Conservation (phyloP, 2,113 vertebrate genomes). For the Eublepharis macularius region DNA sequence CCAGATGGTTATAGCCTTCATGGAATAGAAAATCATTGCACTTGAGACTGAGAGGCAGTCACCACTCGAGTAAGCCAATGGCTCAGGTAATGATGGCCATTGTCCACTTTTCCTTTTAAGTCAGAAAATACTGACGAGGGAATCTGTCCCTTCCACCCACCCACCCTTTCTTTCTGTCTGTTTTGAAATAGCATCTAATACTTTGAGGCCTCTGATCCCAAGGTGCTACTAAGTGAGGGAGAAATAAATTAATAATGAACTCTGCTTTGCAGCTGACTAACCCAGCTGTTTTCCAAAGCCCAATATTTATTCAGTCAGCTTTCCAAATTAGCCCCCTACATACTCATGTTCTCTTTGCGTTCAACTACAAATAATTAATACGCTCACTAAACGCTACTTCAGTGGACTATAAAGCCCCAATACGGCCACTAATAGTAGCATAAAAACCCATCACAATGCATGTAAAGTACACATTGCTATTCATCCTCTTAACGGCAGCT, state of each 20-base stretch:
- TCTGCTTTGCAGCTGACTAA: background rate
- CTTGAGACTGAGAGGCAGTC: background rate
- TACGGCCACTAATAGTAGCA: background rate
- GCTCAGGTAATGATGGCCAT: too few relatives aligned
- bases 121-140: too few relatives aligned
- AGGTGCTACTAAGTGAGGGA: background rate
- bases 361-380: conserved; percentile 12
- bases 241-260: conserved; percentile 2
- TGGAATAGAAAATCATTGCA: background rate
- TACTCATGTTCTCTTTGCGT: background rate
- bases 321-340: conserved; percentile 6
- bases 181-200: background rate
- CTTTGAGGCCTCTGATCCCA: background rate
- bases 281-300: background rate
- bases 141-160: background rate
- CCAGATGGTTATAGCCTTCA: background rate
- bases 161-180: background rate
- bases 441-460: background rate
- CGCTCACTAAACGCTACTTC: background rate
- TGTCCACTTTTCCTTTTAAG: background rate
- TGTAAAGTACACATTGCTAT: background rate
- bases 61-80: background rate
- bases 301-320: conserved; percentile 18
- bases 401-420: background rate
- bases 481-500: background rate